Evolutionary conservation across 2,888 invertebrate species (phyloP).

Genomic region (Epistrophe eligans): DNA sequence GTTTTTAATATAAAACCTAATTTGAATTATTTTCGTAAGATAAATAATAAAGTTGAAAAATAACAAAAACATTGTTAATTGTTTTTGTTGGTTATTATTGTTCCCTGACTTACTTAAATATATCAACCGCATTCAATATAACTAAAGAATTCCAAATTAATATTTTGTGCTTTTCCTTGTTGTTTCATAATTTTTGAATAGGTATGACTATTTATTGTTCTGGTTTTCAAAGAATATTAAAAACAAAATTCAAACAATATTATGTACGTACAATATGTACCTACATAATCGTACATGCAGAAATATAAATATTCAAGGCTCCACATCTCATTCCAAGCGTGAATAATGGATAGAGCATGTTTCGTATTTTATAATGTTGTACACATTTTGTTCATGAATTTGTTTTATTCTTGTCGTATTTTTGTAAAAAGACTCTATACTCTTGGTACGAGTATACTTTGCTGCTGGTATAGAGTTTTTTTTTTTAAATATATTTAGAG

Average conservation of each 20-base stretch:
- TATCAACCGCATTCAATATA: not conserved
- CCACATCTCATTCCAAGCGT: slow-evolving; percentile 50
- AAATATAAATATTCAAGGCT: slow-evolving; percentile 52
- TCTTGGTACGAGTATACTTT: not conserved
- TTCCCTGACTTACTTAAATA: not conserved
- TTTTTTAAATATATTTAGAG: not conserved
- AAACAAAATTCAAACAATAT: not conserved
- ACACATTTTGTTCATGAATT: slow-evolving; percentile 41
- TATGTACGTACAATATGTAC: not conserved
- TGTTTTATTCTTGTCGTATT: slow-evolving; percentile 26
- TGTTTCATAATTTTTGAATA: not conserved
- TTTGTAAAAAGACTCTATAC: slow-evolving; percentile 17
- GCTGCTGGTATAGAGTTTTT: not conserved
- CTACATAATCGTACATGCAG: not conserved
- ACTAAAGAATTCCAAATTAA: not conserved
- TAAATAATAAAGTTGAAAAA: not conserved
- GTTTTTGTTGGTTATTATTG: not conserved
- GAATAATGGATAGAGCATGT: slow-evolving; percentile 65
- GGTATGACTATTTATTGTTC: not conserved
- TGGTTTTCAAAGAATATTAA: not conserved
- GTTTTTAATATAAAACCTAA: no score
- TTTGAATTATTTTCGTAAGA: not conserved
- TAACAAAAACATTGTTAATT: not conserved
- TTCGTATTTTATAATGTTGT: slow-evolving; percentile 53
- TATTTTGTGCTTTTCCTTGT: not conserved